Evolutionary conservation across 2,888 invertebrate species (phyloP).

Genomic region (Apodemia duryi): DNA sequence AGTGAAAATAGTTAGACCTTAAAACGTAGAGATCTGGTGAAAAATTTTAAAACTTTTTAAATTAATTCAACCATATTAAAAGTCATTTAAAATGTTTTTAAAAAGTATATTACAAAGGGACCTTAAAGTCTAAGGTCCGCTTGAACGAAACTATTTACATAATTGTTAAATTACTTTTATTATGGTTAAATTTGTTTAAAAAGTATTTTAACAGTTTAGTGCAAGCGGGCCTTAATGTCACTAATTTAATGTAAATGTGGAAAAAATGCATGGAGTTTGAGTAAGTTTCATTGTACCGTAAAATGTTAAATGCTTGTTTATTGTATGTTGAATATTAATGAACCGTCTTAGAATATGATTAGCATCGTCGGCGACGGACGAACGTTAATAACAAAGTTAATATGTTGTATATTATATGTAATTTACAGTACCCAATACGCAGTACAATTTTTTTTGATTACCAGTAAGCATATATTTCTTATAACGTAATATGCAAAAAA

Average conservation of each 20-base stretch:
- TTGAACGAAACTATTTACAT: too few species aligned
- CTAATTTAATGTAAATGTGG: constrained; percentile 21
- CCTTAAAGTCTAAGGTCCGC: too few species aligned
- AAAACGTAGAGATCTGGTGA: too few species aligned
- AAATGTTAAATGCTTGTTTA: constrained; percentile 58
- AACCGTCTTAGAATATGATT: constrained; percentile 47
- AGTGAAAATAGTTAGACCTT: too few species aligned
- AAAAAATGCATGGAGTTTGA: constrained; percentile 39
- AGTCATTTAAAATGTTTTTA: too few species aligned
- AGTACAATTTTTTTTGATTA: not conserved
- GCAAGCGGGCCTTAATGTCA: too few species aligned
- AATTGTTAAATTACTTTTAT: too few species aligned
- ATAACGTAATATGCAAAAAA: not conserved
- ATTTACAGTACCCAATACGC: constrained; percentile 38
- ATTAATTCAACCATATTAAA: too few species aligned
- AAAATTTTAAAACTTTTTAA: too few species aligned
- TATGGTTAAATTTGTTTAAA: too few species aligned
- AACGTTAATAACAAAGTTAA: constrained; percentile 69
- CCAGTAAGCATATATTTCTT: not conserved
- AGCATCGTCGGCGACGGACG: constrained; percentile 50
- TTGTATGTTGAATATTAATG: constrained; percentile 51
- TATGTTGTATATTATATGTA: constrained; percentile 77
- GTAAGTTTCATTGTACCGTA: constrained; percentile 69
- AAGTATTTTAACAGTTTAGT: too few species aligned
- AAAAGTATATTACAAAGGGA: too few species aligned